Conservation (phyloP, 2,113 vertebrate species). For the Rhombomys opimus region DNA sequence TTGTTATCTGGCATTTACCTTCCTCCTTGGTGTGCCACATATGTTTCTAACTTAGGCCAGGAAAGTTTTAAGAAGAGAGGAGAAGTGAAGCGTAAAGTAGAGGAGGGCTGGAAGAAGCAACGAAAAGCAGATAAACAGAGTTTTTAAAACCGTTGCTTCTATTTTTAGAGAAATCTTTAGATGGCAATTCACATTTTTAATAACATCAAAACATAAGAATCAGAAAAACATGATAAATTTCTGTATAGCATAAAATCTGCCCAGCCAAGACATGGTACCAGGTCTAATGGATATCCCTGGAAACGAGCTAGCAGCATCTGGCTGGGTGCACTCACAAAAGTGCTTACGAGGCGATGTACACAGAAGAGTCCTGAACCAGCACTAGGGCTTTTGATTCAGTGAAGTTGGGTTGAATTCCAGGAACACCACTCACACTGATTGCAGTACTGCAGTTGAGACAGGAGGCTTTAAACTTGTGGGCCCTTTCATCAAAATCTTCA, state of each 20-base stretch:
- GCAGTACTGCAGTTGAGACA: conserved; percentile 14
- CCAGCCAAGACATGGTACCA: neutral
- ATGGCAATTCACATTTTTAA: neutral
- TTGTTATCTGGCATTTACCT: conserved; percentile 77
- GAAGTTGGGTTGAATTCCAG: conserved; percentile 39
- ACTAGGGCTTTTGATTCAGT: conserved; percentile 41
- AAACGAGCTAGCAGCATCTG: neutral
- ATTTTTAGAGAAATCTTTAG: neutral
- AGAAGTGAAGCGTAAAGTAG: neutral
- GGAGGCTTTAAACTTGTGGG: conserved; percentile 45
- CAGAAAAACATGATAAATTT: neutral
- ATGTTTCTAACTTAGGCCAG: conserved; percentile 76
- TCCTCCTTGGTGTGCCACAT: conserved; percentile 75
- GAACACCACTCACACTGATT: conserved; percentile 2
- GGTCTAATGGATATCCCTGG: neutral
- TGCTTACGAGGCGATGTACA: neutral
- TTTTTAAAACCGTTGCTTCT: neutral
- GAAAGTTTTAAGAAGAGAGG: conserved; percentile 62
- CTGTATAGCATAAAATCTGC: neutral
- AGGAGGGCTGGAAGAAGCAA: neutral
- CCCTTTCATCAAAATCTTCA: conserved; percentile 56
- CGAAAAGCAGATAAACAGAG: neutral
- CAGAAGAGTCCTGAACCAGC: conserved; percentile 34
- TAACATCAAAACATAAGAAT: neutral
- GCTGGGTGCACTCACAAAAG: conserved; percentile 20